Conservation (phyloP, 2,888 invertebrate species). For the Diogma glabrata region DNA sequence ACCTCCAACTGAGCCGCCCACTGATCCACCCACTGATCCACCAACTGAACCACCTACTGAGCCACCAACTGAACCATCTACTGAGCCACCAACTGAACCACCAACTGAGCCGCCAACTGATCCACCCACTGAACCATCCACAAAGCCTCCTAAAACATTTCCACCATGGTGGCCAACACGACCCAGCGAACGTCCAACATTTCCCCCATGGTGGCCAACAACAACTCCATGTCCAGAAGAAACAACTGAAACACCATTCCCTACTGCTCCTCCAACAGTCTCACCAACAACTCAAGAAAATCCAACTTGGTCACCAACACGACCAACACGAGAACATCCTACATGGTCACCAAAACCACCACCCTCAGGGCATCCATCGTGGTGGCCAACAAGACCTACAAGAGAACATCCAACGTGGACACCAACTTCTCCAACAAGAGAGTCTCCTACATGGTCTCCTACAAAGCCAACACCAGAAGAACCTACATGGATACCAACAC, state of each 20-base stretch:
- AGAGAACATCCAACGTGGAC: too few species aligned
- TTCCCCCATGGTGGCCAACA: constrained; percentile 20
- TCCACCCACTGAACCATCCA: constrained; percentile 13
- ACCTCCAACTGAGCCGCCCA: constrained; percentile 19
- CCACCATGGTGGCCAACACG: constrained; percentile 1
- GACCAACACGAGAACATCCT: background rate
- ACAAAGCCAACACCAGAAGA: too few species aligned
- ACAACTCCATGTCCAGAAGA: constrained; percentile 13
- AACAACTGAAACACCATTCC: background rate
- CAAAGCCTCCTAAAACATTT: constrained; percentile 16
- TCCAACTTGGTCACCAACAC: background rate
- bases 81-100: background rate
- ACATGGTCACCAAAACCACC: constrained; percentile 15
- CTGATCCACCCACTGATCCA: constrained; percentile 28
- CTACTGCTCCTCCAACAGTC: background rate
- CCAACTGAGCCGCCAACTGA: background rate
- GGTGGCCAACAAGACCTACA: too few species aligned
- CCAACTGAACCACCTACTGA: constrained; percentile 17
- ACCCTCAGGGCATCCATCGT: too few species aligned
- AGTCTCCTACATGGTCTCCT: too few species aligned
- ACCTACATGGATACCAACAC: too few species aligned
- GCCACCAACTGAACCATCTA: background rate
- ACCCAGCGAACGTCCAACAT: constrained; percentile 17
- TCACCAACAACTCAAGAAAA: background rate
- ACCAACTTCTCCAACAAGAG: too few species aligned